Conservation (phyloP, 2,797 vertebrate species). For the Atherinosoma microstoma region DNA sequence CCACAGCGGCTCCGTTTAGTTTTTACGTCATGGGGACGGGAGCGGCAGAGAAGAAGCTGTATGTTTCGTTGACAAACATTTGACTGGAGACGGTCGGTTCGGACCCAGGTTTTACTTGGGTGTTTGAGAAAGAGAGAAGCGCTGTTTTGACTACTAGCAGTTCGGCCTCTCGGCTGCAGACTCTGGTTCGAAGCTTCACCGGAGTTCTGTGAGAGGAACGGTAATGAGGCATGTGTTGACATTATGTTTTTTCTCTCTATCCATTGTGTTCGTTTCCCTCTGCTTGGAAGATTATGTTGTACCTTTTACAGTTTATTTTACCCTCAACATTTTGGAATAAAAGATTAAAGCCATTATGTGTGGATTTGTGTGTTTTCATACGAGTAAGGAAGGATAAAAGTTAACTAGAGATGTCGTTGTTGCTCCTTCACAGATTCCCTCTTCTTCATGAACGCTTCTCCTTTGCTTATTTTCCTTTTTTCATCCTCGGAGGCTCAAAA, state of each 20-base stretch:
- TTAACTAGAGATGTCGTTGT: too few species aligned
- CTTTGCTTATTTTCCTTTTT: too few species aligned
- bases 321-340: constrained; percentile 81
- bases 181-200: too few species aligned
- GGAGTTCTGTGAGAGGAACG: not conserved
- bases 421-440: not conserved
- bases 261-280: constrained; percentile 56
- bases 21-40: constrained; percentile 3
- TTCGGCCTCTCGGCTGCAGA: constrained; percentile 6
- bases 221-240: constrained; percentile 17
- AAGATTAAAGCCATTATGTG: constrained; percentile 54
- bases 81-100: not conserved
- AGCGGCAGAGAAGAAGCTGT: constrained; percentile 21
- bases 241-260: constrained; percentile 27
- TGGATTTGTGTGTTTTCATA: constrained; percentile 1
- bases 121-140: constrained; percentile 6
- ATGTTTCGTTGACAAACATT: constrained; percentile 41
- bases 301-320: constrained; percentile 84
- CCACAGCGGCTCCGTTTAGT: not conserved
- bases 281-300: constrained; percentile 75
- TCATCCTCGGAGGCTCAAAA: too few species aligned
- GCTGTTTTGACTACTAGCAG: constrained; percentile 33
- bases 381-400: too few species aligned
- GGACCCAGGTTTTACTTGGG: constrained; percentile 1
- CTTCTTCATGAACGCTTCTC: too few species aligned